Conservation (phyloP, 1,140 invertebrate genomes). For the Teleopsis dalmanni region DNA sequence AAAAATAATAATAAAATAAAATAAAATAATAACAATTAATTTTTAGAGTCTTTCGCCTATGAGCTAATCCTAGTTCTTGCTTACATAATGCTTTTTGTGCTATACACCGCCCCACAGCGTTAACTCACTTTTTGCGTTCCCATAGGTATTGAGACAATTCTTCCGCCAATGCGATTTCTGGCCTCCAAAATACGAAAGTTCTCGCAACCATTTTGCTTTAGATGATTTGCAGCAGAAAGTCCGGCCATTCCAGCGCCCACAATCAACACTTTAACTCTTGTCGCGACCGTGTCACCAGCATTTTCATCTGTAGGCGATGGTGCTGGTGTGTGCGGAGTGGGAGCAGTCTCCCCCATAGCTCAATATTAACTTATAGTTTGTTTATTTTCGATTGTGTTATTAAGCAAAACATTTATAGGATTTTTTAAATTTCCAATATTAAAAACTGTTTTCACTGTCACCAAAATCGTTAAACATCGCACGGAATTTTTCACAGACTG, state of each 20-base stretch:
- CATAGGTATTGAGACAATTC: constrained; percentile 67
- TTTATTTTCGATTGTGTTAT: background rate
- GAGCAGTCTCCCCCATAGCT: constrained; percentile 13
- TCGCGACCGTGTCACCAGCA: constrained; percentile 16
- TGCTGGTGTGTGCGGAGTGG: constrained; percentile 22
- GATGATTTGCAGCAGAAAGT: constrained; percentile 73
- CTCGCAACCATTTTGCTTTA: constrained; percentile 69
- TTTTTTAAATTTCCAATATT: too few species aligned
- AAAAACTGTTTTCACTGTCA: too few species aligned
- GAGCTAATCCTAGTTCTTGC: too few species aligned
- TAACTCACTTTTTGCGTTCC: constrained; percentile 55
- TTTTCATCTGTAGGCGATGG: constrained; percentile 34
- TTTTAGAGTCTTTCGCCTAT: too few species aligned
- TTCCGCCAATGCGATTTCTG: constrained; percentile 67
- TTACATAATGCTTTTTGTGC: too few species aligned
- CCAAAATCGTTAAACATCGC: too few species aligned
- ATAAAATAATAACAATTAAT: too few species aligned
- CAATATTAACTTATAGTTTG: background rate
- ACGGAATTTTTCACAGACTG: too few species aligned
- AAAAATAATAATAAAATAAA: too few species aligned
- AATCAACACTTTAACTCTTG: constrained; percentile 63
- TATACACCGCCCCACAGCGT: too few species aligned
- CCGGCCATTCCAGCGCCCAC: constrained; percentile 83
- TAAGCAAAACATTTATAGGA: background rate
- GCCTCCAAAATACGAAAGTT: constrained; percentile 77